Conservation (phyloP, 2,888 invertebrate genomes). For the Pherbina coryleti region DNA sequence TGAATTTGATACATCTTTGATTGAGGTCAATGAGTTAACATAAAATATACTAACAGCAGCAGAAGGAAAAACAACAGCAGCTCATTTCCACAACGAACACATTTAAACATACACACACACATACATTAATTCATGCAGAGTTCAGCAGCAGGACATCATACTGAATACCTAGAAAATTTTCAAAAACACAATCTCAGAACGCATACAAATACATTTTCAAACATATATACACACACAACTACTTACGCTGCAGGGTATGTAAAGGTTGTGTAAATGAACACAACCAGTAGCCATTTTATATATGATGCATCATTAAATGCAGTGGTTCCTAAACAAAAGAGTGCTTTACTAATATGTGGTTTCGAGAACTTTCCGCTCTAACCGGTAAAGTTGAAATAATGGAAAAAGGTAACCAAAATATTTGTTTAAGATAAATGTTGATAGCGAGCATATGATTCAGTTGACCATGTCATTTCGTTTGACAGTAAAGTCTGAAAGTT, state of each 20-base stretch:
- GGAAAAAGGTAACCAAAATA: no score
- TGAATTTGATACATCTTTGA: slow-evolving; percentile 13
- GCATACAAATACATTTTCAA: background rate
- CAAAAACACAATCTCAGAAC: background rate
- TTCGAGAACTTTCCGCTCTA: no score
- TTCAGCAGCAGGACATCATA: slow-evolving; percentile 32
- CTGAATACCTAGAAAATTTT: slow-evolving; percentile 11
- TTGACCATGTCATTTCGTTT: no score
- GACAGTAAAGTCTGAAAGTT: no score
- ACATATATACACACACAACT: slow-evolving; percentile 5
- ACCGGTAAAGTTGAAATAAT: no score
- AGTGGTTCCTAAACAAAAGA: no score
- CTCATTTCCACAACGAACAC: background rate
- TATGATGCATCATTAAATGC: no score
- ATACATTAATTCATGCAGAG: background rate
- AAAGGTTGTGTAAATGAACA: background rate
- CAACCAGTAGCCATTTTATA: background rate
- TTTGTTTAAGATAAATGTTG: no score
- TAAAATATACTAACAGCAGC: background rate
- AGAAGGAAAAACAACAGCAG: background rate
- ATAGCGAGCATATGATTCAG: no score
- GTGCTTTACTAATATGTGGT: no score
- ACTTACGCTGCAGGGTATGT: background rate
- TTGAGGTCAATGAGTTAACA: slow-evolving; percentile 44
- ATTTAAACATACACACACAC: background rate